phyloP scores from a whole-genome alignment of 2,888 invertebrate species.

The Drosophila formosana region DNA sequence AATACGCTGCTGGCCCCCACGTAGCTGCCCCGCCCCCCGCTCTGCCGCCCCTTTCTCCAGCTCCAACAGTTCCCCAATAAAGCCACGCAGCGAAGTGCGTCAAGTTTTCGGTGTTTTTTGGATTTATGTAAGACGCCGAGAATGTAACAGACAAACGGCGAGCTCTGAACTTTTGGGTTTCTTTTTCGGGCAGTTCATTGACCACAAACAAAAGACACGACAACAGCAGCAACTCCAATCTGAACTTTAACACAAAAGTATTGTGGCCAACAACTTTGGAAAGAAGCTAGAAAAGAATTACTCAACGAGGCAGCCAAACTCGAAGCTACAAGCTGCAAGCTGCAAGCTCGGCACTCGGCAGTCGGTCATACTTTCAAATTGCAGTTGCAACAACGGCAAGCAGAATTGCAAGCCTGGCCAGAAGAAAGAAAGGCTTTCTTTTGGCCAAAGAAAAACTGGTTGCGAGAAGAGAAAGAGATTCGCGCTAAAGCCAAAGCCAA shows the following conservation, averaged over 20 bases:
- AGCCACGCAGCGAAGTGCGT: slow-evolving; percentile 62
- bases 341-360: slow-evolving; percentile 28
- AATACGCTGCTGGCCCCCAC: slow-evolving; percentile 69
- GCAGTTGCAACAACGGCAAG: slow-evolving; percentile 44
- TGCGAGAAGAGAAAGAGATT: slow-evolving; percentile 67
- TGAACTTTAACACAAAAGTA: slow-evolving; percentile 68
- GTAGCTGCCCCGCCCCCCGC: slow-evolving; percentile 3
- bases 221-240: slow-evolving; percentile 44
- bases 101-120: slow-evolving; percentile 47
- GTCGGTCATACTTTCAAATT: slow-evolving; percentile 79
- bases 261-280: slow-evolving; percentile 47
- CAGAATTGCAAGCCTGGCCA: slow-evolving; percentile 40
- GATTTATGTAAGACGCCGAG: slow-evolving; percentile 71
- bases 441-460: slow-evolving; percentile 72
- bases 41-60: background rate
- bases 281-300: slow-evolving; percentile 3
- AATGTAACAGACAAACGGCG: slow-evolving; percentile 71
- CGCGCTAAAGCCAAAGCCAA: slow-evolving; percentile 64
- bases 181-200: slow-evolving; percentile 74
- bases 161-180: slow-evolving; percentile 71
- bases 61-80: slow-evolving; percentile 13
- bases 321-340: slow-evolving; percentile 16
- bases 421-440: slow-evolving; percentile 84
- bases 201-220: slow-evolving; percentile 68
- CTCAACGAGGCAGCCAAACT: background rate